Base-by-base conservation (phyloP, 2,113 vertebrate species). In the Hemicordylus capensis region DNA sequence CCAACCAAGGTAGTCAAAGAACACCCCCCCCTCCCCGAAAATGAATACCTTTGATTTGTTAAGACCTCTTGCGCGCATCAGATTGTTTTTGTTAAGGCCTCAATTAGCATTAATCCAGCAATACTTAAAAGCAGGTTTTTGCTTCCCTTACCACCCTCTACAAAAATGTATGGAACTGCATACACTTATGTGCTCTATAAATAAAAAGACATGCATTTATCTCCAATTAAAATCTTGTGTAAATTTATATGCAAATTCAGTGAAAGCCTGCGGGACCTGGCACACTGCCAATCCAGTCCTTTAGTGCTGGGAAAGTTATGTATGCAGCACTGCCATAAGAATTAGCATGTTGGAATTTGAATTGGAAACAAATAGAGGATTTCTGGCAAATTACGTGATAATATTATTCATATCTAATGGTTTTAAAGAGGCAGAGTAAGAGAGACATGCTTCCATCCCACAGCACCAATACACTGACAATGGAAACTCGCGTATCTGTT, bases 221-320 rank as follows among this genome's bases (percentile, higher is more conserved):
- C 85, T 85, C 90, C 92, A 94, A 93, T 93, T 94, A 92, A 93
- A 92, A 51, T 72, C 46, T 44, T 56, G 81, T 88, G 87, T 87
- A 94, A 95, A 94, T 94, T 84, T 91, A 90, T 74, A 93, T 92
- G 94, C 88, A 92, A 95, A 94, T 92, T 1, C 87, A 92, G 80
- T 1, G 28, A 83, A 87, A 84, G 81, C 91, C 92, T 91, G 67
- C 0, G 90, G 91, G 88, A 91, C 44, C 87, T 92, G 91, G 91
- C 75, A 0, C 85, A 37, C 76, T 5, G 92, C 92, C 93, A 91
- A 83, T 2, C 74, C 63, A 89, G 67, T 15, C 89, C 81, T 73
- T 79, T 1, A 39, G 83, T 51, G 51, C 72, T 12, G 3, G 82
- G 58, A 3, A 84, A 90, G 84, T 90, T 86, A 31, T 0, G 0